Evolutionary conservation across 2,888 invertebrate genomes (phyloP).

Genomic region (Macrostomum cliftonense): DNA sequence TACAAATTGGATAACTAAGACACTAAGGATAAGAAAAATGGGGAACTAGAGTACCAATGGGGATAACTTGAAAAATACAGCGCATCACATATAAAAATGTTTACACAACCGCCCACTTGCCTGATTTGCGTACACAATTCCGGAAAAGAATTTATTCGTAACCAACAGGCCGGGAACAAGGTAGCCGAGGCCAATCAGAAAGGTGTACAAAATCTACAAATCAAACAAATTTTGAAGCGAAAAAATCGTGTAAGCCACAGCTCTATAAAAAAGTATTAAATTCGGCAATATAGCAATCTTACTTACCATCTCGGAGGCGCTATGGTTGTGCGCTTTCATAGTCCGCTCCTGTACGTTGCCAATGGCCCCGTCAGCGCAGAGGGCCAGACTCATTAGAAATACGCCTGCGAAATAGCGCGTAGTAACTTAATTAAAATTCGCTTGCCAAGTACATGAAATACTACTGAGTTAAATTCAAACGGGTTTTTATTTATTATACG

Average conservation of each 20-base stretch:
- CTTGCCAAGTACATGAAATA: too few relatives aligned
- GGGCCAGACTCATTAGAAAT: constrained; percentile 50
- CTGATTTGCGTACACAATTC: constrained; percentile 55
- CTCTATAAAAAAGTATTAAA: too few relatives aligned
- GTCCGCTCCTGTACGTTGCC: constrained; percentile 91
- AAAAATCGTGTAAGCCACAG: background rate
- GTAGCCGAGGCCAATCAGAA: constrained; percentile 66
- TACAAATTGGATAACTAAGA: too few relatives aligned
- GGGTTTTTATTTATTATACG: too few relatives aligned
- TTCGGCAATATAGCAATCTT: too few relatives aligned
- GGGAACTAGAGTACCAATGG: too few relatives aligned
- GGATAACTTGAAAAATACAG: too few relatives aligned
- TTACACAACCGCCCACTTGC: constrained; percentile 40
- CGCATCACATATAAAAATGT: too few relatives aligned
- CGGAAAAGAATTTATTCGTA: constrained; percentile 55
- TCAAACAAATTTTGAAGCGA: background rate
- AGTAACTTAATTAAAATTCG: background rate
- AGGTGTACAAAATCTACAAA: constrained; percentile 58
- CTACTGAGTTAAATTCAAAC: too few relatives aligned
- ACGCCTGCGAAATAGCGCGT: constrained; percentile 33
- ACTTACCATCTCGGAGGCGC: constrained; percentile 64
- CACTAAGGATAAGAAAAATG: too few relatives aligned
- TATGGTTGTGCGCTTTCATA: constrained; percentile 62
- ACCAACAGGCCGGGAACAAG: constrained; percentile 53
- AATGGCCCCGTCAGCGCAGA: constrained; percentile 79